These are phyloP conservation scores for Clostera curtula DNA, from an alignment of 2,888 invertebrate species.

Conservation along the genomic window DNA sequence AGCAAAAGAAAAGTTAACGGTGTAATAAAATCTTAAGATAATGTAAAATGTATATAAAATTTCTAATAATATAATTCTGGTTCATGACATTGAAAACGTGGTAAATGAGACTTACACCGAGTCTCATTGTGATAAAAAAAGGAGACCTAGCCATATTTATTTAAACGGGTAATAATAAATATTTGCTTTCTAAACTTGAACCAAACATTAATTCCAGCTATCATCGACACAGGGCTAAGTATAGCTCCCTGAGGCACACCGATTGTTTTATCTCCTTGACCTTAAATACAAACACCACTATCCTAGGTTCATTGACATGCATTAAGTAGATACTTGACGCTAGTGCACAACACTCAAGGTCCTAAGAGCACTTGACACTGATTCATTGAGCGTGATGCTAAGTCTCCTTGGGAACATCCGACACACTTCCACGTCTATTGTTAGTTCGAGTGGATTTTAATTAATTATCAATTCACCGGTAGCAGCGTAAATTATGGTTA, in stretches of 20 bases:
- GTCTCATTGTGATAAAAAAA: too few relatives aligned
- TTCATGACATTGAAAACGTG: too few relatives aligned
- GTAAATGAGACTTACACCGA: too few relatives aligned
- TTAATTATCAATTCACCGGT: conserved; percentile 20
- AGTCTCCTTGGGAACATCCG: conserved; percentile 56
- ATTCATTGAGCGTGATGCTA: conserved; percentile 40
- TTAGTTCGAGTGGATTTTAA: conserved; percentile 22
- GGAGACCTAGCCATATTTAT: too few relatives aligned
- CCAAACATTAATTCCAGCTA: too few relatives aligned
- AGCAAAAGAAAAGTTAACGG: too few relatives aligned
- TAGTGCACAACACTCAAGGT: conserved; percentile 28
- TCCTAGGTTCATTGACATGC: conserved; percentile 37
- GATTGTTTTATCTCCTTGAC: conserved; percentile 20
- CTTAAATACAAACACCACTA: conserved; percentile 14
- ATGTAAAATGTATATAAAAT: too few relatives aligned
- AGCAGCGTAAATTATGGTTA: conserved; percentile 5
- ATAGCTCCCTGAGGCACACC: conserved; percentile 16
- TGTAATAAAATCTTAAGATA: too few relatives aligned
- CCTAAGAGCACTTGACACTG: conserved; percentile 45
- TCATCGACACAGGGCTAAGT: conserved; percentile 13
- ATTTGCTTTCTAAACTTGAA: too few relatives aligned
- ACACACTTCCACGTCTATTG: conserved; percentile 34
- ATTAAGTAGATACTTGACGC: conserved; percentile 26
- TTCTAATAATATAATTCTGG: too few relatives aligned
- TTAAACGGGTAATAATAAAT: too few relatives aligned